Evolutionary conservation across 2,113 vertebrate genomes (phyloP).

Genomic region (Scalopus aquaticus): DNA sequence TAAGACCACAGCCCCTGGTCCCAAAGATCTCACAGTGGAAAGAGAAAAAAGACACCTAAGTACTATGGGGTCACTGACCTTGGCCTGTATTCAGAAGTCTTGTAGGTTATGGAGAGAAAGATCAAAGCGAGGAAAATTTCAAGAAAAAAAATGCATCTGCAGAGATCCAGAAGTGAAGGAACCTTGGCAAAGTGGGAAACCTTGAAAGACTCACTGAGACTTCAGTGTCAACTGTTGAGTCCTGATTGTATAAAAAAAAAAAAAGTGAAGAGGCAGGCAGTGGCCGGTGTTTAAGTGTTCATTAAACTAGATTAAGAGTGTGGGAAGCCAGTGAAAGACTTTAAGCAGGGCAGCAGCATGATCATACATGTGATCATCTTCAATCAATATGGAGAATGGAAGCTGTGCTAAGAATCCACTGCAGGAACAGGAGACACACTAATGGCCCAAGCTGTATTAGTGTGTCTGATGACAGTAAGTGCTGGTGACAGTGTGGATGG

Average conservation of each 20-base stretch:
- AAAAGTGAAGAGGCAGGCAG: neutral
- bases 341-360: neutral
- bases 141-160: neutral
- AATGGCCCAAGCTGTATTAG: neutral
- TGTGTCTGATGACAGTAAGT: no score
- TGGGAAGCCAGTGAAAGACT: neutral
- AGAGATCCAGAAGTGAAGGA: neutral
- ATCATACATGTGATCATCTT: neutral
- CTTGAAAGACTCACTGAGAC: neutral
- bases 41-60: neutral
- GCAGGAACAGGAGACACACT: neutral
- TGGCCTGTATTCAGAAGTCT: neutral
- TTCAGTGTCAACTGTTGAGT: neutral
- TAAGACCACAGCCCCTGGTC: neutral
- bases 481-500: neutral
- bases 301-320: neutral
- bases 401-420: neutral
- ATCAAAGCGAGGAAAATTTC: neutral
- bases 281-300: neutral
- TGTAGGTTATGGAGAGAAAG: neutral
- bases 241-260: neutral
- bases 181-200: neutral
- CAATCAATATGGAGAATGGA: neutral
- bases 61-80: neutral
- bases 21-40: neutral